Base-by-base conservation (phyloP, 2,888 invertebrate genomes). In the Drosophila diplacantha region DNA sequence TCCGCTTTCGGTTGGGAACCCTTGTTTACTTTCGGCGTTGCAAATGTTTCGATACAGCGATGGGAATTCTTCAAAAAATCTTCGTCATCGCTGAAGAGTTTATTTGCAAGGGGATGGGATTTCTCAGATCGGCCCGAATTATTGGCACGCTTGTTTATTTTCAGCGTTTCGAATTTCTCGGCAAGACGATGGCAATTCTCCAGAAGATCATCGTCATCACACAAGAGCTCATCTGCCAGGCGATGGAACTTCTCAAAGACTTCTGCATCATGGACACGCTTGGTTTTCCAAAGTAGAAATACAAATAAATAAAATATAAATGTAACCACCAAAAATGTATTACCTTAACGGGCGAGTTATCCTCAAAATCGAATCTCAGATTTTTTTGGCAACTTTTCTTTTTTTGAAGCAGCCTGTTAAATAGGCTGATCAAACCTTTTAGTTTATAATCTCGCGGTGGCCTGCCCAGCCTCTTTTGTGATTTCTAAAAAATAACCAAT, bases 231-330 rank as follows among this genome's bases (percentile, higher is more conserved):
- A 26, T 43, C 43, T 43, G 26, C 16, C 12, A 29, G 3, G 43
- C 26, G 6, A 43, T 18, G 26, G 3, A 29, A 3, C 3, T 58
- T 63, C 3, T 82, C 67, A 5, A 69, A 38, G 32, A 78, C 54
- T 54, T 79, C 73, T 0, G 69, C 74, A 5, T 81, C 73, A 44
- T 74, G 70, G 6, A 62, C 52, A 5, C 31, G 16, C 3, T 68
- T 64, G 0, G 8, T 3, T 5, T 5, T 9, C 12, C 3, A 8
- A 12, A 1, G 12, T 26, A 49, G 26, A 16, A 5, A n/a, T 35
- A 3, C 3, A 3, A 12, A 41, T 12, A 0, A 26, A 3, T 18
- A 29, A 9, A 29, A 16, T 24, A 16, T n/a, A n/a, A 12, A 12
- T 12, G 12, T 12, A 22, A 20, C 3, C 6, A 12, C 5, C 8